Evolutionary conservation across 2,113 vertebrate genomes (phyloP).

Genomic region (Ramphastos sulfuratus): DNA sequence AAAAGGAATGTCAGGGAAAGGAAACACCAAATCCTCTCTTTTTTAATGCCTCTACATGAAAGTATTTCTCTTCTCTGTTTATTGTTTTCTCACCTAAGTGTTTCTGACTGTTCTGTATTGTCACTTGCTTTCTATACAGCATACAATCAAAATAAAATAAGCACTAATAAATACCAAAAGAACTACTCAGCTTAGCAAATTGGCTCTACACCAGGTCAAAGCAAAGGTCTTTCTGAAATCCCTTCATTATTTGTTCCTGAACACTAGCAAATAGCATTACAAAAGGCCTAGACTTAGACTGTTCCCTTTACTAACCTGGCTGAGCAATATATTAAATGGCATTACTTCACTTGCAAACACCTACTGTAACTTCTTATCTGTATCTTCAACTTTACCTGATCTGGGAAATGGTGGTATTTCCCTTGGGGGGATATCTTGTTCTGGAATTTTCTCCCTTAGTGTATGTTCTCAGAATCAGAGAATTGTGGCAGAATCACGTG

Average conservation of each 20-base stretch:
- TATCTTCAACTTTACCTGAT: background rate
- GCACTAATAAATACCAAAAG: background rate
- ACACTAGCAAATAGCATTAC: background rate
- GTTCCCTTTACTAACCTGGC: background rate
- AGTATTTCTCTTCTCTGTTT: background rate
- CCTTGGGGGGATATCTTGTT: background rate
- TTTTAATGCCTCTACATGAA: background rate
- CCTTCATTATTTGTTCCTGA: background rate
- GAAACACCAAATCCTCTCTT: background rate
- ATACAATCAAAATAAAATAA: constrained; percentile 13
- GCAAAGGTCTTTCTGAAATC: background rate
- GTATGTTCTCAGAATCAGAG: background rate
- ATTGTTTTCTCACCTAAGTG: background rate
- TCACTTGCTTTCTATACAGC: background rate
- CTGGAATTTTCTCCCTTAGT: background rate
- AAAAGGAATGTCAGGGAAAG: background rate
- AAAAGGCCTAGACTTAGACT: background rate
- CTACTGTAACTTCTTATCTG: background rate
- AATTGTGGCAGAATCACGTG: too few relatives aligned
- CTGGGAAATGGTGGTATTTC: background rate
- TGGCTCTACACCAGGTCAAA: constrained; percentile 3
- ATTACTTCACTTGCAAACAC: background rate
- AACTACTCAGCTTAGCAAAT: constrained; percentile 12
- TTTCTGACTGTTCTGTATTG: background rate
- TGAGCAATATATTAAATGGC: background rate